Evolutionary conservation across 1,140 invertebrate species (phyloP), one percentile per base, ranked within the genome.

Genomic region (Brachionus rubens): DNA sequence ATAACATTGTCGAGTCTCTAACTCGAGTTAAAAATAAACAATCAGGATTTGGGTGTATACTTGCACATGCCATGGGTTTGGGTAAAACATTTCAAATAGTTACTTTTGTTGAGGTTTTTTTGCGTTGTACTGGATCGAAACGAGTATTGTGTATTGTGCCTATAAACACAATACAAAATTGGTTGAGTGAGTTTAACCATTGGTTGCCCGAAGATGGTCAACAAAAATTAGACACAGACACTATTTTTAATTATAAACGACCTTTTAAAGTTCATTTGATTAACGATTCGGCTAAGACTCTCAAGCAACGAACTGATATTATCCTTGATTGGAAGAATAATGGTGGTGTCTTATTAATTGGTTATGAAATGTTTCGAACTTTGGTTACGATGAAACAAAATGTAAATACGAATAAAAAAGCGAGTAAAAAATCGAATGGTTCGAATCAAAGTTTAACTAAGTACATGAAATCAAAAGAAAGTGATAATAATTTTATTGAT

Each of bases 121-220:
- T 98, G 78, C 87, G 93, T 62, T 90, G 92, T 81, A 96, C 94
- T 0, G 87, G 88, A n/a, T 91, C 91, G 5, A 92, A 90, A 81
- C 91, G 90, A 36, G 92, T 98, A 3, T 84, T 99, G 7, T 93
- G 94, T 80, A 97, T 99, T 78, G 96, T 98, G 87, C 96, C 96
- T 0, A 97, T 99, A 70, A 99, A 99, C 86, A 98, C 96, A 1
- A 86, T 99, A 28, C 95, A 99, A 86, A 99, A 99, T 87, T 99
- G 96, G 96, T 84, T 94, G 77, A 90, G 91, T 2, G 96, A 99
- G 83, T 98, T 96, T 81, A 96, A 98, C 81, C 92, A 93, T 89
- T 99, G 95, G 94, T 82, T 93, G 54, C 92, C 93, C 3, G 83
- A 87, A 24, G 85, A 86, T 62, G 77, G 56, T 92, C 93, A 7